These are phyloP conservation scores for Sander lucioperca DNA, from an alignment of 2,113 vertebrate species.

Conservation along the genomic window DNA sequence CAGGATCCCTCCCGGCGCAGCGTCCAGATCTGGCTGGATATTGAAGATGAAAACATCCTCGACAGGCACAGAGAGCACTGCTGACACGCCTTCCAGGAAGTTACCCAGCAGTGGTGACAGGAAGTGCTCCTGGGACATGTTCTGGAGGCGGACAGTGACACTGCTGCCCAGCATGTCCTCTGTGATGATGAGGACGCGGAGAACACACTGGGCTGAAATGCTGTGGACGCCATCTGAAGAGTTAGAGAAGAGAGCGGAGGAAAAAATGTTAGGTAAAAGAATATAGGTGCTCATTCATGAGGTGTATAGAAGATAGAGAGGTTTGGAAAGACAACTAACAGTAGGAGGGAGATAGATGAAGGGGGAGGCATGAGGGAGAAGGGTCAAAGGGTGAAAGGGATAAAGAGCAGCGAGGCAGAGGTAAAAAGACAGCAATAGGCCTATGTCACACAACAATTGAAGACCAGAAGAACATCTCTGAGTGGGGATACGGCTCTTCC, in stretches of 20 bases:
- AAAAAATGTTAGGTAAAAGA: neutral
- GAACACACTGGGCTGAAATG: constrained; percentile 93
- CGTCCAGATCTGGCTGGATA: constrained; percentile 95
- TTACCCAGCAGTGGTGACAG: constrained; percentile 91
- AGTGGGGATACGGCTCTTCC: no score
- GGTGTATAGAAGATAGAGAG: neutral
- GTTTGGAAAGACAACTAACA: neutral
- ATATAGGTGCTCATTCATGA: neutral
- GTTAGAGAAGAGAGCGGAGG: constrained; percentile 6
- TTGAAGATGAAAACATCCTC: constrained; percentile 99
- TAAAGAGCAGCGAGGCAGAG: neutral
- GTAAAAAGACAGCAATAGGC: constrained; percentile 29
- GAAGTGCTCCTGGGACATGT: constrained; percentile 99
- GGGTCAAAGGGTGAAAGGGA: neutral
- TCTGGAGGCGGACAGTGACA: constrained; percentile 96
- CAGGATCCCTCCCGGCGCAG: constrained; percentile 88
- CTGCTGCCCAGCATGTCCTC: constrained; percentile 98
- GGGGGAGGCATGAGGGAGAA: neutral
- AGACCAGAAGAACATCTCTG: no score
- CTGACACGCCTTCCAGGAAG: constrained; percentile 96
- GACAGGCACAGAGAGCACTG: constrained; percentile 90
- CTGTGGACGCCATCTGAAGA: constrained; percentile 93
- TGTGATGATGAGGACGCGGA: constrained; percentile 96
- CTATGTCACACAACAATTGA: no score
- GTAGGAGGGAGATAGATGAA: constrained; percentile 5